Evolutionary conservation across 2,888 invertebrate genomes (phyloP).

Genomic region (Drosophila tanythrix): DNA sequence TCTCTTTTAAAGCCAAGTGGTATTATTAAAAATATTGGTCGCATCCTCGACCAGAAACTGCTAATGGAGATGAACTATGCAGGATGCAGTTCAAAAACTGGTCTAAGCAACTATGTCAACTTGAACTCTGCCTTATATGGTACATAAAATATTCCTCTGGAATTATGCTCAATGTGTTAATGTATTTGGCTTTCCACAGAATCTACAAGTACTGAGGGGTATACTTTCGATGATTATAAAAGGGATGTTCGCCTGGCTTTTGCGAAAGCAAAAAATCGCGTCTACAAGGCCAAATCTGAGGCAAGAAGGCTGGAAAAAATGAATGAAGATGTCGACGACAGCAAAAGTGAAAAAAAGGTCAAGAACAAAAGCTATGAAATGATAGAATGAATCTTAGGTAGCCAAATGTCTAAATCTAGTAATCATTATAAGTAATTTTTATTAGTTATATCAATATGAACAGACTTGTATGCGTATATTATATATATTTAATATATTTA

Average conservation of each 20-base stretch:
- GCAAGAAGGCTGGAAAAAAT: conserved; percentile 27
- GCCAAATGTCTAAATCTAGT: not conserved
- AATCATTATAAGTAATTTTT: not conserved
- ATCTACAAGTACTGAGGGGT: conserved; percentile 47
- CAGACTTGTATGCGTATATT: conserved; percentile 1
- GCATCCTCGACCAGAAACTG: conserved; percentile 38
- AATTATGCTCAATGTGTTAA: not conserved
- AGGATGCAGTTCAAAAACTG: conserved; percentile 37
- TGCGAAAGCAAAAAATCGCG: conserved; percentile 46
- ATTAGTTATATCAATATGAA: not conserved
- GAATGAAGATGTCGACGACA: conserved; percentile 3
- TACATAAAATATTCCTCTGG: not conserved
- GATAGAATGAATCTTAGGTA: conserved; percentile 11
- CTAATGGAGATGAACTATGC: conserved; percentile 53
- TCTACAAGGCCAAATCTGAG: conserved; percentile 40
- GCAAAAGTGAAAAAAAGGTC: not conserved
- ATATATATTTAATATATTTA: not conserved
- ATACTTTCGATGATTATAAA: conserved; percentile 42
- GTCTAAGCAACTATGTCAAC: conserved; percentile 40
- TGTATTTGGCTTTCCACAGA: conserved; percentile 13
- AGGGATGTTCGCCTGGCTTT: conserved; percentile 46
- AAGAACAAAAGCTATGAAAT: conserved; percentile 4
- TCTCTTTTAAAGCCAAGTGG: conserved; percentile 39
- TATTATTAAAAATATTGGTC: conserved; percentile 45
- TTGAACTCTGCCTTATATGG: conserved; percentile 50